These are phyloP conservation scores for Prorops nasuta DNA, from an alignment of 1,140 invertebrate genomes.

Conservation along the genomic window DNA sequence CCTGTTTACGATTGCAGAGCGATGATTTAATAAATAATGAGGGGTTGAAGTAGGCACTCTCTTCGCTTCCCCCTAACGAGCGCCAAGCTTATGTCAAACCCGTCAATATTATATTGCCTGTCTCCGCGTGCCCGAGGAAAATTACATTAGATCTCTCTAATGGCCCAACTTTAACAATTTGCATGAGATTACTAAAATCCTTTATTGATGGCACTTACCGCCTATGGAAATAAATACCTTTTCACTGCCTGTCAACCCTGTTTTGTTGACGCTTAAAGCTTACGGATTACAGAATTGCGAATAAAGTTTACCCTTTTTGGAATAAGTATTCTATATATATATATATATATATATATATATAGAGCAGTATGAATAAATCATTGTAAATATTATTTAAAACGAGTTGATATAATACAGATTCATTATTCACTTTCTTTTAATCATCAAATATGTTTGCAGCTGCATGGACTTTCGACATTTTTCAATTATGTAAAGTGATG, in stretches of 20 bases:
- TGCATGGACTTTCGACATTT: too few species aligned
- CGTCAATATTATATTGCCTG: slow-evolving; percentile 42
- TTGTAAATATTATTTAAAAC: too few species aligned
- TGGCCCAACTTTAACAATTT: slow-evolving; percentile 47
- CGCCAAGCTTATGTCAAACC: slow-evolving; percentile 36
- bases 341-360: too few species aligned
- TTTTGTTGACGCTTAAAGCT: too few species aligned
- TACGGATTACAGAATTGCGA: too few species aligned
- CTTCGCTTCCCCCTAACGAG: slow-evolving; percentile 20
- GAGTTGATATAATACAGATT: too few species aligned
- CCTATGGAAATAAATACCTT: slow-evolving; percentile 32
- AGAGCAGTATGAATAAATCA: too few species aligned
- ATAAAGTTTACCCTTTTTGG: too few species aligned
- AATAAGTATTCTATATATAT: too few species aligned
- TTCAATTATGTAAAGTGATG: too few species aligned
- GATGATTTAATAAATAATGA: slow-evolving; percentile 42
- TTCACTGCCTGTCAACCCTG: slow-evolving; percentile 10
- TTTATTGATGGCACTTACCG: slow-evolving; percentile 21
- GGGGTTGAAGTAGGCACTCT: slow-evolving; percentile 21
- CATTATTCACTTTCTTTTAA: too few species aligned
- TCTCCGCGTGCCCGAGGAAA: slow-evolving; percentile 20
- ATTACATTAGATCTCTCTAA: slow-evolving; percentile 42
- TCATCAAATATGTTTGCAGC: too few species aligned
- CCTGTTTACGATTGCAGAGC: slow-evolving; percentile 15
- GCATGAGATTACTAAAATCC: slow-evolving; percentile 43